These are phyloP conservation scores for Indicator indicator DNA, from an alignment of 2,113 vertebrate species.

Conservation along the genomic window DNA sequence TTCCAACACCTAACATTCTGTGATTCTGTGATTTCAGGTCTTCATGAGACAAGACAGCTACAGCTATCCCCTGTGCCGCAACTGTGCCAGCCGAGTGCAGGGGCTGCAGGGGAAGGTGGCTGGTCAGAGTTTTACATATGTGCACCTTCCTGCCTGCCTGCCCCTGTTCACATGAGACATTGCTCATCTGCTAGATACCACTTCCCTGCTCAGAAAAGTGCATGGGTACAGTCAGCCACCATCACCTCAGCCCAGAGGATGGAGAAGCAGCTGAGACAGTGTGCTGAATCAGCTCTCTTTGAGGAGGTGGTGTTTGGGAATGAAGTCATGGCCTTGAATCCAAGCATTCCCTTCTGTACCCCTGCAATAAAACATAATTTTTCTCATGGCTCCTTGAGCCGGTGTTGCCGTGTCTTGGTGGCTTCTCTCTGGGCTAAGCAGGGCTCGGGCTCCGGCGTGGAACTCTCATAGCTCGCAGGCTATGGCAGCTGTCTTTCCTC, in stretches of 20 bases:
- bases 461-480: too few species aligned
- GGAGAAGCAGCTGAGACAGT: not conserved
- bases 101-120: not conserved
- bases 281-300: rapidly evolving
- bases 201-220: not conserved
- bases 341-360: not conserved
- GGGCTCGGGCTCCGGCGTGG: too few species aligned
- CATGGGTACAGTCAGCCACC: not conserved
- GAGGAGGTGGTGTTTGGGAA: not conserved
- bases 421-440: too few species aligned
- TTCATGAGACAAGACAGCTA: not conserved
- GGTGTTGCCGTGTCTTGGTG: too few species aligned
- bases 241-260: not conserved
- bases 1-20: too few species aligned
- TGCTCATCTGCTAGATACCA: rapidly evolving
- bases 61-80: not conserved
- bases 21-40: not conserved
- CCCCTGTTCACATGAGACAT: not conserved
- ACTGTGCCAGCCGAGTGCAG: not conserved
- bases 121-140: rapidly evolving
- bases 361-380: not conserved
- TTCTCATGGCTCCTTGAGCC: too few species aligned
- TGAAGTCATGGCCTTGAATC: not conserved
- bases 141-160: not conserved
- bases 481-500: too few species aligned